phyloP scores from a whole-genome alignment of 2,888 invertebrate species.

The Rotaria macrura region DNA sequence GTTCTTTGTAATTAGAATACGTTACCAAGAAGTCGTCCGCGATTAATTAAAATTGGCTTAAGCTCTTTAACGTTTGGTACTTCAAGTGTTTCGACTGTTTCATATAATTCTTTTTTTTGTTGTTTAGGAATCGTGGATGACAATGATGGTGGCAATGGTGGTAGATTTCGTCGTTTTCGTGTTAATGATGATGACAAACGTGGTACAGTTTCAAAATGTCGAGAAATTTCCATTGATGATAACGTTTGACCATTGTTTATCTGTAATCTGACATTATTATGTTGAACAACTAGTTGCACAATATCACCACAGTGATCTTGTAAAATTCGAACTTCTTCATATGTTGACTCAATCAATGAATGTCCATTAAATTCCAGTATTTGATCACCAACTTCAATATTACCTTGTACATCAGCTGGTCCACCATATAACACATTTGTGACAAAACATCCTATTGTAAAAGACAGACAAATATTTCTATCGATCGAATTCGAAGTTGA shows the following conservation, averaged over 20 bases:
- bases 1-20: no score
- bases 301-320: slow-evolving; percentile 75
- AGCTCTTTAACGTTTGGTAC: slow-evolving; percentile 27
- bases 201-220: slow-evolving; percentile 33
- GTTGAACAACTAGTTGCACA: slow-evolving; percentile 66
- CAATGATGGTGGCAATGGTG: slow-evolving; percentile 28
- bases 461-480: slow-evolving; percentile 52
- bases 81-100: slow-evolving; percentile 27
- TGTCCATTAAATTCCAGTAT: slow-evolving; percentile 83
- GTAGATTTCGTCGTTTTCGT: slow-evolving; percentile 31
- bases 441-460: neutral
- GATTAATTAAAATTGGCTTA: slow-evolving; percentile 33
- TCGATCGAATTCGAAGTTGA: no score
- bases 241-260: neutral
- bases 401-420: slow-evolving; percentile 66
- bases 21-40: slow-evolving; percentile 25
- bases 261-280: slow-evolving; percentile 34
- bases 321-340: slow-evolving; percentile 80
- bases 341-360: slow-evolving; percentile 75
- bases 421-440: slow-evolving; percentile 54
- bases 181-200: slow-evolving; percentile 22
- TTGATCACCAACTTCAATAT: slow-evolving; percentile 61
- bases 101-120: neutral
- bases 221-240: slow-evolving; percentile 29
- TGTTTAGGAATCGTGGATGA: neutral